Evolutionary conservation across 1,140 invertebrate species (phyloP).

Genomic region (Platyura marginata): DNA sequence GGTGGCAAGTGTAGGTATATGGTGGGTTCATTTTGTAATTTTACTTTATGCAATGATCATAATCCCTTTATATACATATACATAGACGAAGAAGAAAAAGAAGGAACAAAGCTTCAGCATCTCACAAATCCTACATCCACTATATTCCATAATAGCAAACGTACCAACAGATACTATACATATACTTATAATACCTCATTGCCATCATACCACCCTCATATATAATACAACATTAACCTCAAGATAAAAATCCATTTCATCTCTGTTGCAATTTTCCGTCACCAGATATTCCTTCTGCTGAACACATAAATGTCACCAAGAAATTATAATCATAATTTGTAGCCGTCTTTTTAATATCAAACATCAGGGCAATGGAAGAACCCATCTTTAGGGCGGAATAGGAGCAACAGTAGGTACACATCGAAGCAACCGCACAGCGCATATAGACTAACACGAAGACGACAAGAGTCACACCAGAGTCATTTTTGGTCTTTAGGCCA

Average conservation of each 20-base stretch:
- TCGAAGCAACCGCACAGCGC: too few species aligned
- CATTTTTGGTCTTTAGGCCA: not conserved
- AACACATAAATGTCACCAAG: not conserved
- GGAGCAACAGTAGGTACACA: not conserved
- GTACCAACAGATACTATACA: too few species aligned
- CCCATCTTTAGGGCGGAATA: not conserved
- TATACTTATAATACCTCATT: too few species aligned
- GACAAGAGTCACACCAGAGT: not conserved
- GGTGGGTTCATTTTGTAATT: too few species aligned
- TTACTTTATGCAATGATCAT: too few species aligned
- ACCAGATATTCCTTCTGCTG: not conserved
- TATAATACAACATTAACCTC: not conserved
- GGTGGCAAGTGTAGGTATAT: too few species aligned
- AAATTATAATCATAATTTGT: not conserved
- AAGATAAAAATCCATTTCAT: not conserved
- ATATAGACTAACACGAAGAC: not conserved
- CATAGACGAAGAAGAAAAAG: too few species aligned
- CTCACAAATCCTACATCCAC: too few species aligned
- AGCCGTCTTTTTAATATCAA: not conserved
- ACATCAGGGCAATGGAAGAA: not conserved
- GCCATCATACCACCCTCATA: too few species aligned
- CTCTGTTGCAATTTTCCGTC: not conserved
- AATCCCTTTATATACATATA: too few species aligned
- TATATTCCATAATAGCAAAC: too few species aligned
- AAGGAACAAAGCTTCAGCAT: too few species aligned